Evolutionary conservation across 2,888 invertebrate species (phyloP).

Genomic region (Acleris holmiana): DNA sequence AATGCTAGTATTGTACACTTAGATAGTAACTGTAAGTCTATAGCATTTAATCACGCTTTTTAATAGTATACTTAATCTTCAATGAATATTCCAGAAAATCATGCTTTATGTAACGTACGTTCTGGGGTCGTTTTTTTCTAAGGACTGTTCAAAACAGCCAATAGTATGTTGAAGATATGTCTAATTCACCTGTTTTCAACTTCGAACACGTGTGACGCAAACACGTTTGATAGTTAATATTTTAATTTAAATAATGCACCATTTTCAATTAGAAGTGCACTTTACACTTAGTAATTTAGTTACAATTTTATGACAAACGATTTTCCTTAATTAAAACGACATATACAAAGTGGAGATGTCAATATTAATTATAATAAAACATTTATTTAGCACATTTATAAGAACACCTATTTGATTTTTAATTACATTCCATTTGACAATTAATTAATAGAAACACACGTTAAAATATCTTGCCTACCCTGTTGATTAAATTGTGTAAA

Average conservation of each 20-base stretch:
- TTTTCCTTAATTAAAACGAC: too few relatives aligned
- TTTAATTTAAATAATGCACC: not conserved
- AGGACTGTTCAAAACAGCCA: not conserved
- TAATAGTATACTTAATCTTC: too few relatives aligned
- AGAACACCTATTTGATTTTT: conserved; percentile 11
- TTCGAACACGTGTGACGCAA: too few relatives aligned
- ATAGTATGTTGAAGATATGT: not conserved
- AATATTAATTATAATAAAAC: not conserved
- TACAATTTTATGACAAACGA: too few relatives aligned
- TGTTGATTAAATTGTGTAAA: conserved; percentile 7
- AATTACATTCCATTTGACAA: conserved; percentile 22
- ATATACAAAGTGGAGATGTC: too few relatives aligned
- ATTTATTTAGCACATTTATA: conserved; percentile 1
- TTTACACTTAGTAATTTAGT: too few relatives aligned
- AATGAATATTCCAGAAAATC: too few relatives aligned
- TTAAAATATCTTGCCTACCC: conserved; percentile 12
- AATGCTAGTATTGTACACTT: too few relatives aligned
- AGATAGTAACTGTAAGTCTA: too few relatives aligned
- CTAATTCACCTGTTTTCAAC: not conserved
- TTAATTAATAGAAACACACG: conserved; percentile 17
- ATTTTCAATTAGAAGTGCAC: not conserved
- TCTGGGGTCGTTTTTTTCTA: not conserved
- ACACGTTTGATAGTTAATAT: not conserved
- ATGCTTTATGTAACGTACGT: too few relatives aligned
- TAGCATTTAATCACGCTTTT: too few relatives aligned